These are phyloP conservation scores for Xanthorhoe designata DNA, from an alignment of 2,888 invertebrate genomes.

Conservation along the genomic window DNA sequence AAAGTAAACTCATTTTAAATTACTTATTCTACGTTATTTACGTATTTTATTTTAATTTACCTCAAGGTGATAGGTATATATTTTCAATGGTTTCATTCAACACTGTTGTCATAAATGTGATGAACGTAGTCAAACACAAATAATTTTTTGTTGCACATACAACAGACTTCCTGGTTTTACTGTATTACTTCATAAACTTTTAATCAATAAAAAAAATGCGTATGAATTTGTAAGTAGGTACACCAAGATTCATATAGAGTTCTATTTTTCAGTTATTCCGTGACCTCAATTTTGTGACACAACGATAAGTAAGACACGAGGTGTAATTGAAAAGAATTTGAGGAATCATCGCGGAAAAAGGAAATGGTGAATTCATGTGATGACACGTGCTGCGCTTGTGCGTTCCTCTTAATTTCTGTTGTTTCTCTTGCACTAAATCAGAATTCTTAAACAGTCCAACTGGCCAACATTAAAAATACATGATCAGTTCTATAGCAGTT, in stretches of 20 bases:
- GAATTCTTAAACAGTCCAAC: not conserved
- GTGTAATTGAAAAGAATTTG: slow-evolving; percentile 20
- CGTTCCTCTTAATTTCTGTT: not conserved
- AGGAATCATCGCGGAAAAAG: slow-evolving; percentile 18
- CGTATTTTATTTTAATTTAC: not conserved
- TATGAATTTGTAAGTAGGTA: not conserved
- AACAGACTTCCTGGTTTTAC: not conserved
- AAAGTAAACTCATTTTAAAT: not conserved
- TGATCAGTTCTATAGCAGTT: not conserved
- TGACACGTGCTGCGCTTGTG: not conserved
- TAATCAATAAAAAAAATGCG: not conserved
- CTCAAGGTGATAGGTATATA: not conserved
- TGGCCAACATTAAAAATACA: not conserved
- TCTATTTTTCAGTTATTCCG: not conserved
- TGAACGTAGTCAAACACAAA: not conserved
- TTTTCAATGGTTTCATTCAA: not conserved
- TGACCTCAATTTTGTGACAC: slow-evolving; percentile 18
- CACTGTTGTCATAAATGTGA: not conserved
- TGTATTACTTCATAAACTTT: not conserved
- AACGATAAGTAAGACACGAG: slow-evolving; percentile 4
- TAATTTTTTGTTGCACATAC: not conserved
- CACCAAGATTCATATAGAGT: not conserved
- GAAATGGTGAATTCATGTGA: slow-evolving; percentile 15
- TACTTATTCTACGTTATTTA: not conserved
- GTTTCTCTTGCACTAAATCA: not conserved